Conservation (phyloP, 2,888 invertebrate genomes). For the Dicyrtomina minuta region DNA sequence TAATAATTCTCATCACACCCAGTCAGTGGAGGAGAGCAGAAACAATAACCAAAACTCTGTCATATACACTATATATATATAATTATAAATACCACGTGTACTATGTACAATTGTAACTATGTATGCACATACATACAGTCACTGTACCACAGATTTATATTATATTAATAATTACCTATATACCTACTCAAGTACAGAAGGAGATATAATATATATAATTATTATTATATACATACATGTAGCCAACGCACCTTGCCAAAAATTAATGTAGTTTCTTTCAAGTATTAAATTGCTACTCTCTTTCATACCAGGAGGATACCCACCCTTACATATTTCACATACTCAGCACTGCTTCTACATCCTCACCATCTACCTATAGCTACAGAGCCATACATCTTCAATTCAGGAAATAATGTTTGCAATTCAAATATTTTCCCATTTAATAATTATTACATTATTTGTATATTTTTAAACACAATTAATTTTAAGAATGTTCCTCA, state of each 20-base stretch:
- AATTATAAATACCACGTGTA: neutral
- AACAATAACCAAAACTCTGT: too few relatives aligned
- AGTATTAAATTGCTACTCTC: too few relatives aligned
- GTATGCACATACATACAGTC: neutral
- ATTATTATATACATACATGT: neutral
- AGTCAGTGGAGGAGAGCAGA: too few relatives aligned
- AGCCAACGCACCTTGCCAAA: constrained; percentile 25
- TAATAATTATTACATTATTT: too few relatives aligned
- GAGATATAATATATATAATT: neutral
- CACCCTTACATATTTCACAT: too few relatives aligned
- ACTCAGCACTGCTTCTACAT: neutral
- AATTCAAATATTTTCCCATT: too few relatives aligned
- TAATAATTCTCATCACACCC: neutral
- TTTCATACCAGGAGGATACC: too few relatives aligned
- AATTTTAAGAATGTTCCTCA: too few relatives aligned
- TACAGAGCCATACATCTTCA: neutral
- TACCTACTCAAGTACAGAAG: neutral
- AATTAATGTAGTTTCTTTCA: neutral
- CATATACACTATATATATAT: neutral
- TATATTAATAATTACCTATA: too few relatives aligned
- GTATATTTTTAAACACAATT: too few relatives aligned
- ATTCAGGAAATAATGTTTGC: too few relatives aligned
- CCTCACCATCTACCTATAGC: neutral
- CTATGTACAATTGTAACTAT: neutral
- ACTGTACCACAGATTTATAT: neutral